phyloP scores from a whole-genome alignment of 1,140 invertebrate genomes.

The Leptinotarsa texana region DNA sequence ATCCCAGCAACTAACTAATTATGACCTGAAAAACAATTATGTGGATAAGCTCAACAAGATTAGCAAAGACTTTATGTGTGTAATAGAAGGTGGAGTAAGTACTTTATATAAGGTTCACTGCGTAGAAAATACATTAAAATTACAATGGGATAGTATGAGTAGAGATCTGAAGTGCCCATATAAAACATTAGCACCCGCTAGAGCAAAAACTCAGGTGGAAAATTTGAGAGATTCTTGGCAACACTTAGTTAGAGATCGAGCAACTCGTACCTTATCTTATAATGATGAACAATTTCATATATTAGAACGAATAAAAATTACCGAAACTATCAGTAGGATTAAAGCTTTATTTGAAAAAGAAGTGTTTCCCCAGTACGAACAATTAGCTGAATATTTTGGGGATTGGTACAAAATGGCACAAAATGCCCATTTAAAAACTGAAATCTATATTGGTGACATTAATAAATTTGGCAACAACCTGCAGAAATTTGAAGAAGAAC shows the following conservation, averaged over 20 bases:
- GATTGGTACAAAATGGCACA: slow-evolving; percentile 87
- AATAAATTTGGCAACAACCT: slow-evolving; percentile 50
- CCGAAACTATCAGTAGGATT: slow-evolving; percentile 71
- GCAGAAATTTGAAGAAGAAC: slow-evolving; percentile 46
- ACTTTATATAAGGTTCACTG: slow-evolving; percentile 61
- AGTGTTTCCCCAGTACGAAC: slow-evolving; percentile 67
- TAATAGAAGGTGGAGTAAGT: slow-evolving; percentile 24
- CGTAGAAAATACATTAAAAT: slow-evolving; percentile 63
- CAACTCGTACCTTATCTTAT: slow-evolving; percentile 80
- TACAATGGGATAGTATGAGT: slow-evolving; percentile 76
- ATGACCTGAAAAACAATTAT: slow-evolving; percentile 32
- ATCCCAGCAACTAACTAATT: slow-evolving; percentile 39
- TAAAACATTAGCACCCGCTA: slow-evolving; percentile 67
- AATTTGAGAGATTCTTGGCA: slow-evolving; percentile 89
- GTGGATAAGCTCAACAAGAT: slow-evolving; percentile 30
- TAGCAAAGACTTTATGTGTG: slow-evolving; percentile 35
- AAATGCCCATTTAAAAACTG: slow-evolving; percentile 73
- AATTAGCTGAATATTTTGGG: slow-evolving; percentile 72
- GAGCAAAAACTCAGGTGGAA: slow-evolving; percentile 75
- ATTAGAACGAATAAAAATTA: slow-evolving; percentile 77
- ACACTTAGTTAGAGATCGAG: slow-evolving; percentile 83
- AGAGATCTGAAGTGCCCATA: slow-evolving; percentile 69
- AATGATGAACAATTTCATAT: slow-evolving; percentile 95
- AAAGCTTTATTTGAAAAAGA: slow-evolving; percentile 68
- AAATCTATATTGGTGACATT: slow-evolving; percentile 76